These are phyloP conservation scores for Montipora capricornis DNA, from an alignment of 64 coral and sea anemone species.

Conservation along the genomic window DNA sequence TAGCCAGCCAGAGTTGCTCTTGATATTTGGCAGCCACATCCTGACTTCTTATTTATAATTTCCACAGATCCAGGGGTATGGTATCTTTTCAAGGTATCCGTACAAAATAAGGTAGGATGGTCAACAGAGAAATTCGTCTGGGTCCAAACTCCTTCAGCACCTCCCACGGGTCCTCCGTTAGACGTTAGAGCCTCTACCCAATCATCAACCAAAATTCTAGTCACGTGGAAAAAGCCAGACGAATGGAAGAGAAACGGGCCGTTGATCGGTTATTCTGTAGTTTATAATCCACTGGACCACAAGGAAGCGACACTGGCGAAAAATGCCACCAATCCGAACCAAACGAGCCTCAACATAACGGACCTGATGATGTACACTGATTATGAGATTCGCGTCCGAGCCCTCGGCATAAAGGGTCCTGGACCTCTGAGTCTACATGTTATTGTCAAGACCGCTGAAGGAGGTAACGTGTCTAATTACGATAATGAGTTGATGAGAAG, in stretches of 20 bases:
- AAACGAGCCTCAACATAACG: slow-evolving; percentile 36
- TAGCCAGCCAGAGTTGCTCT: no score
- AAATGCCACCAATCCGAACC: slow-evolving; percentile 71
- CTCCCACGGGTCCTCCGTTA: slow-evolving; percentile 80
- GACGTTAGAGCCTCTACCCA: slow-evolving; percentile 46
- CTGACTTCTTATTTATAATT: not conserved
- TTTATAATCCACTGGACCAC: slow-evolving; percentile 59
- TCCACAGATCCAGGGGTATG: slow-evolving; percentile 64
- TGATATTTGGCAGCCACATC: not conserved
- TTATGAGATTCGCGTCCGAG: slow-evolving; percentile 77
- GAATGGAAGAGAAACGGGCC: slow-evolving; percentile 75
- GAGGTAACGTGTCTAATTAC: slow-evolving; percentile 43
- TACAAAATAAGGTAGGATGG: slow-evolving; percentile 78
- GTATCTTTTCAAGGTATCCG: slow-evolving; percentile 88
- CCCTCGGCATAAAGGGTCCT: slow-evolving; percentile 46
- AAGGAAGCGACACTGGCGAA: not conserved
- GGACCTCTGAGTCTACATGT: slow-evolving; percentile 76
- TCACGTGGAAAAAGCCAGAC: slow-evolving; percentile 79
- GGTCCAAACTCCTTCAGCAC: slow-evolving; percentile 77
- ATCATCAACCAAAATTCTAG: slow-evolving; percentile 77
- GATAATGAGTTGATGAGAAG: not conserved
- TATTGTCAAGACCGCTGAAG: slow-evolving; percentile 57
- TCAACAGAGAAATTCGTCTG: slow-evolving; percentile 67
- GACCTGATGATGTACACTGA: slow-evolving; percentile 63
- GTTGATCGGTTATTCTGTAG: slow-evolving; percentile 64